A percentile compares a stretch with the other conserved stretches of the same genome.
phyloP scores from a whole-genome alignment of 2,113 vertebrate species.

The Otis tarda region DNA sequence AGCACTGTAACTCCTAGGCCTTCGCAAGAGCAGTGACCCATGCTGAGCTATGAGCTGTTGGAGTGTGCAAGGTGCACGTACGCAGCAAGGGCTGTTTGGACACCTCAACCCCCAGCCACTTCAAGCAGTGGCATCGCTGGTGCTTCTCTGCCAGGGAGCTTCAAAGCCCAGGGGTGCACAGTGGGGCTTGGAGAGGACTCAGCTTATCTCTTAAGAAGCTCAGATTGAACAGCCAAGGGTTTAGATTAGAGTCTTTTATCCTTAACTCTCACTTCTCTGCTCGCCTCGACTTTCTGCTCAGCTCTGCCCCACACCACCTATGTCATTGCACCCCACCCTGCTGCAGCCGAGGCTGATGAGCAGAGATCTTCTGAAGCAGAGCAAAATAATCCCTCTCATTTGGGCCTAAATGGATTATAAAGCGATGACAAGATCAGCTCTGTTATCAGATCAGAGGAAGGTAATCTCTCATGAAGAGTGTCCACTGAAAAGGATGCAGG shows the following conservation, averaged over 20 bases:
- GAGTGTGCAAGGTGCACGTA: neutral
- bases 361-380: neutral
- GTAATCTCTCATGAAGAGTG: neutral
- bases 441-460: neutral
- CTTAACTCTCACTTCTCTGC: neutral
- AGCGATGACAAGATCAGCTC: neutral
- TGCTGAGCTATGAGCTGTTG: neutral
- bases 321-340: rapidly evolving
- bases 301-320: neutral
- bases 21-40: rapidly evolving
- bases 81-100: rapidly evolving
- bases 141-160: neutral
- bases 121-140: neutral
- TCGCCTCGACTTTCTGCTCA: rapidly evolving
- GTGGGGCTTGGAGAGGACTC: neutral
- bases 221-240: neutral
- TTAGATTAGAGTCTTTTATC: neutral
- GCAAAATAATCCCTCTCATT: neutral
- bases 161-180: neutral
- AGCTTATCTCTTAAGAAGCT: neutral
- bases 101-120: neutral
- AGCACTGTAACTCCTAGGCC: neutral
- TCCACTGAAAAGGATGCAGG: neutral
- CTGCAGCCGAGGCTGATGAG: neutral
- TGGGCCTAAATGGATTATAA: neutral